A percentile compares a stretch with the other conserved stretches of the same genome.
These are phyloP conservation scores for Agriopis aurantiaria DNA, from an alignment of 2,888 invertebrate genomes.

Conservation along the genomic window DNA sequence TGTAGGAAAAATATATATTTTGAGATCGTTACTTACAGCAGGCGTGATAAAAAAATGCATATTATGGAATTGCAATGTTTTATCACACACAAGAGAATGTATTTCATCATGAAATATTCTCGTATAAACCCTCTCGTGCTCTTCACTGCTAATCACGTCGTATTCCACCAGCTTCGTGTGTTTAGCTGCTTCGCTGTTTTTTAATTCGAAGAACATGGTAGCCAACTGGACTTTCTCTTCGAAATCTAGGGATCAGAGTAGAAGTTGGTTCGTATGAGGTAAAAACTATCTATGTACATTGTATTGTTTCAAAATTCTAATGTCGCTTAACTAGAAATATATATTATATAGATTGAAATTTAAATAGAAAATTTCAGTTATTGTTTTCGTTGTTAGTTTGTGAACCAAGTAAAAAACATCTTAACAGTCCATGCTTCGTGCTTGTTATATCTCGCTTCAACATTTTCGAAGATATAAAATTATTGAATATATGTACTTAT, in stretches of 20 bases:
- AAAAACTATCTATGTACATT: no score
- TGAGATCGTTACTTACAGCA: conserved; percentile 74
- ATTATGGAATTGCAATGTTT: conserved; percentile 68
- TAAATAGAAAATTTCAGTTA: no score
- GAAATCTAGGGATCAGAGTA: conserved; percentile 64
- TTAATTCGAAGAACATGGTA: conserved; percentile 68
- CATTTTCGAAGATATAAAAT: no score
- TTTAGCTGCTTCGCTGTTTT: conserved; percentile 70
- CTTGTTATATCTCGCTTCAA: no score
- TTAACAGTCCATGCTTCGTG: no score
- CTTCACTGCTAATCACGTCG: conserved; percentile 74
- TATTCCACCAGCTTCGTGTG: conserved; percentile 71
- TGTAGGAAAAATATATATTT: no score
- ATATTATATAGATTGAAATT: no score
- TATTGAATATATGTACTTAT: no score
- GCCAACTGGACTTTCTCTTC: conserved; percentile 78
- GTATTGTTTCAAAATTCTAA: no score
- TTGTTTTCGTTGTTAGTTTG: no score
- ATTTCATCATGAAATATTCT: conserved; percentile 80
- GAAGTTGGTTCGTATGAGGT: not conserved
- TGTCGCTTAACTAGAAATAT: no score
- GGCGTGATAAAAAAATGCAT: conserved; percentile 84
- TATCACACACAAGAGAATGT: conserved; percentile 75
- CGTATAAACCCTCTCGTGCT: conserved; percentile 76
- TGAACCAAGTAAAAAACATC: no score